Conservation (phyloP, 2,113 vertebrate species). For the Rhea pennata region DNA sequence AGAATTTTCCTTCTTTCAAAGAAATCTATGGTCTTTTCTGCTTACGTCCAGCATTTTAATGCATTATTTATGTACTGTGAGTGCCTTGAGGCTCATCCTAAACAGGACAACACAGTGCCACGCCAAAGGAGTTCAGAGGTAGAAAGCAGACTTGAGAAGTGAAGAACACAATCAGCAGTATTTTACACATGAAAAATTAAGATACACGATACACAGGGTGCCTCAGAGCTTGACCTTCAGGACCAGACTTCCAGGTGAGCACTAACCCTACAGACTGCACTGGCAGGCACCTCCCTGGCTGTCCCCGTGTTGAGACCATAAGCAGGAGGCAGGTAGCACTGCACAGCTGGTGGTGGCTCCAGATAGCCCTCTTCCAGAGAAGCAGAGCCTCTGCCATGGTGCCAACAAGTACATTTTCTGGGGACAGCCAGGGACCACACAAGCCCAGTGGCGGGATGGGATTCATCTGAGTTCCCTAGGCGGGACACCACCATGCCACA, state of each 20-base stretch:
- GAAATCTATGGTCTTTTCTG: not conserved
- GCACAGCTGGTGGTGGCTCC: fast-evolving
- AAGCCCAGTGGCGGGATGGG: not conserved
- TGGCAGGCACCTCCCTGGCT: not conserved
- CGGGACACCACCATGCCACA: too few relatives aligned
- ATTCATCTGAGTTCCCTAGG: not conserved
- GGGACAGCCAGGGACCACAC: not conserved
- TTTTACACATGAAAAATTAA: not conserved
- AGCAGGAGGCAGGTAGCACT: not conserved
- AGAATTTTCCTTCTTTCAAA: not conserved
- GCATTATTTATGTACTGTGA: not conserved
- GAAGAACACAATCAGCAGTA: not conserved
- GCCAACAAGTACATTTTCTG: not conserved
- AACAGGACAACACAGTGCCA: not conserved
- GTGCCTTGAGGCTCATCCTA: not conserved
- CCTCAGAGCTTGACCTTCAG: not conserved
- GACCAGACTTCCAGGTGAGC: not conserved
- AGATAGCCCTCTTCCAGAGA: not conserved
- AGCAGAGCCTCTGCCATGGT: fast-evolving
- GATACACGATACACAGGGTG: fast-evolving
- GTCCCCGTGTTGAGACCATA: fast-evolving
- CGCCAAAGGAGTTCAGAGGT: not conserved
- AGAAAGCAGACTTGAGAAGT: not conserved
- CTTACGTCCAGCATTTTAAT: not conserved
- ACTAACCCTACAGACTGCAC: too few relatives aligned